Base-by-base conservation (phyloP, 2,888 invertebrate genomes). In the Ornithoptera alexandrae region DNA sequence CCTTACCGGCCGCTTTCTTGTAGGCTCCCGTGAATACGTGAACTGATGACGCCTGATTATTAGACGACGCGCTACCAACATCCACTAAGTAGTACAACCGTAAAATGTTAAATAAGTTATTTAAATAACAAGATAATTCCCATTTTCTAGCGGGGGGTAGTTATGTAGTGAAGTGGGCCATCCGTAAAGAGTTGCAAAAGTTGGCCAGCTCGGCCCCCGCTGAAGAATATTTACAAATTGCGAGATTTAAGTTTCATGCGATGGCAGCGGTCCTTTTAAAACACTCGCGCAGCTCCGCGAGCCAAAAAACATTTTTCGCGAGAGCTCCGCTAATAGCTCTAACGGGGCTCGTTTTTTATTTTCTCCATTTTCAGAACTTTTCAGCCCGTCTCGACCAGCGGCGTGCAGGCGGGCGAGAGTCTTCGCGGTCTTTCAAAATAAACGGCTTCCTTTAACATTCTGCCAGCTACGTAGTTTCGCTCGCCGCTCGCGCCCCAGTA, bases 391-490 rank as follows among this genome's bases (percentile, higher is more conserved):
- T 80, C 79, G 74, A 81, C 81, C 80, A 84, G 83, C 81, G 78
- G 74, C 76, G 75, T 77, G 83, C 80, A 78, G 78, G 80, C 80
- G 80, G 81, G 78, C 72, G 71, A 71, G 72, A 75, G 77, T 78
- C 79, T 78, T 79, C 75, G 75, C 80, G 86, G 83, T 84, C 84
- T 89, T 86, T 86, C 84, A 87, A 88, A 88, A 89, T 88, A 89
- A 89, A 89, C 88, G 85, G 86, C 84, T 88, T 88, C 88, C 85
- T 88, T 86, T 84, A 85, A 80, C 85, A 80, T 85, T 87, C 82
- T 84, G 85, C 85, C 83, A 80, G 81, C 83, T 82, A 81, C 81
- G 86, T 85, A 87, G 88, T 86, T 87, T 85, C 79, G 76, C 72
- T 70, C 68, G 72, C 73, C 69, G 80, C 81, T 84, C 81, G 84